These are phyloP conservation scores for Casuarius casuarius DNA, from an alignment of 2,113 vertebrate species.

Conservation along the genomic window DNA sequence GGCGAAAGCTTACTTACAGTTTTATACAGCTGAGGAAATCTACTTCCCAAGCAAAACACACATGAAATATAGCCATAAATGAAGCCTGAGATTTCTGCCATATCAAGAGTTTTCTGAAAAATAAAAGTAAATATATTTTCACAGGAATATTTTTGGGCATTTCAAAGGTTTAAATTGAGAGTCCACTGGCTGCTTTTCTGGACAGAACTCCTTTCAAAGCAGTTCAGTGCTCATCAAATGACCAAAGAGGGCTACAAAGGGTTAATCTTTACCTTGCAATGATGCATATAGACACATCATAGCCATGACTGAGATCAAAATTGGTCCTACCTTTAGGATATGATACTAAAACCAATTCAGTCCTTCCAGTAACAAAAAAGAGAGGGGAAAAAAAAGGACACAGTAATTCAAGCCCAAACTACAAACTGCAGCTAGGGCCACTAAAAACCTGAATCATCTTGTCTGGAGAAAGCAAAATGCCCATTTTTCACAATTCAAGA, in stretches of 20 bases:
- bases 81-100: constrained; percentile 77
- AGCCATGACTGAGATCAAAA: constrained; percentile 7
- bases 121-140: background rate
- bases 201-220: constrained; percentile 15
- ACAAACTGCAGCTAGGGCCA: background rate
- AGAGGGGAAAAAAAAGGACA: background rate
- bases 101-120: constrained; percentile 62
- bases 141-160: background rate
- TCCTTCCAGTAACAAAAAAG: constrained; percentile 5
- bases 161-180: background rate
- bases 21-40: constrained; percentile 80
- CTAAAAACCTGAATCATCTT: background rate
- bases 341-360: background rate
- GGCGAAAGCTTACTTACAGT: constrained; percentile 71
- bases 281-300: background rate
- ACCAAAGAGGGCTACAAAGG: background rate
- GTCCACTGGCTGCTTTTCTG: background rate
- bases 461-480: background rate
- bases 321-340: background rate
- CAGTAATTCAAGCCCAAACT: constrained; percentile 25
- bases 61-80: constrained; percentile 78
- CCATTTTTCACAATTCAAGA: constrained; percentile 19
- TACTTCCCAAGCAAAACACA: constrained; percentile 79
- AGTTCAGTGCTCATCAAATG: background rate
- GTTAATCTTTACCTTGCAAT: background rate